A percentile compares a stretch with the other conserved stretches of the same genome.
These are phyloP conservation scores for Acrocyrtus sp. DNA, from an alignment of 2,888 invertebrate genomes.

Conservation along the genomic window DNA sequence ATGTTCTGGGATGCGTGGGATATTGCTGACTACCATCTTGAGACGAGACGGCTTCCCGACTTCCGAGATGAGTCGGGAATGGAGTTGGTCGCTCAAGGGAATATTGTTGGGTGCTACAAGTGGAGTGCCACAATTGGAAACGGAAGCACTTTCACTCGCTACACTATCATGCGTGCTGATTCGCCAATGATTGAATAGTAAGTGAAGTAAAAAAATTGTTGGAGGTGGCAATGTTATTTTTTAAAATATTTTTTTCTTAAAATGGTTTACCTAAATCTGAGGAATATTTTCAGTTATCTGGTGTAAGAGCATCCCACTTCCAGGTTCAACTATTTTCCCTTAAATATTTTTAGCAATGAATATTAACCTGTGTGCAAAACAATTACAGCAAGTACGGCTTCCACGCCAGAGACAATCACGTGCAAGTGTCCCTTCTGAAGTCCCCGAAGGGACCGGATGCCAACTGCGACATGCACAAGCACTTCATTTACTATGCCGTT, in stretches of 20 bases:
- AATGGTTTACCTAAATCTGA: too few species aligned
- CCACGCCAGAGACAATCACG: constrained; percentile 66
- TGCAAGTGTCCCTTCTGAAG: constrained; percentile 68
- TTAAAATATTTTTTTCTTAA: too few species aligned
- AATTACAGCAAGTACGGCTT: constrained; percentile 70
- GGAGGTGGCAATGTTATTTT: constrained; percentile 68
- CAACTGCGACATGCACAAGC: constrained; percentile 68
- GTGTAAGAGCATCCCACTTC: too few species aligned
- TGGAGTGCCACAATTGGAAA: constrained; percentile 51
- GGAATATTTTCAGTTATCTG: too few species aligned
- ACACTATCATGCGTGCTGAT: constrained; percentile 66
- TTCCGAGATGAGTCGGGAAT: not conserved
- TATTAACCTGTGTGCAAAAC: constrained; percentile 63
- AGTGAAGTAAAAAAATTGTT: constrained; percentile 67
- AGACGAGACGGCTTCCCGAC: constrained; percentile 65
- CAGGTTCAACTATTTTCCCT: not conserved
- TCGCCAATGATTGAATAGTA: constrained; percentile 66
- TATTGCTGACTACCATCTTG: constrained; percentile 69
- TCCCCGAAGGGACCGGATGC: constrained; percentile 69
- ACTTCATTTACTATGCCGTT: constrained; percentile 68
- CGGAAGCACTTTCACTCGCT: constrained; percentile 63
- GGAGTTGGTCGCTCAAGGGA: constrained; percentile 12
- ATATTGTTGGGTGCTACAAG: constrained; percentile 52
- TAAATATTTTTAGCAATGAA: not conserved
- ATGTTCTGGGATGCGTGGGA: constrained; percentile 57